A percentile compares a stretch with the other conserved stretches of the same genome.
phyloP scores from a whole-genome alignment of 2,888 invertebrate genomes.

The Agrenia bidenticulata region DNA sequence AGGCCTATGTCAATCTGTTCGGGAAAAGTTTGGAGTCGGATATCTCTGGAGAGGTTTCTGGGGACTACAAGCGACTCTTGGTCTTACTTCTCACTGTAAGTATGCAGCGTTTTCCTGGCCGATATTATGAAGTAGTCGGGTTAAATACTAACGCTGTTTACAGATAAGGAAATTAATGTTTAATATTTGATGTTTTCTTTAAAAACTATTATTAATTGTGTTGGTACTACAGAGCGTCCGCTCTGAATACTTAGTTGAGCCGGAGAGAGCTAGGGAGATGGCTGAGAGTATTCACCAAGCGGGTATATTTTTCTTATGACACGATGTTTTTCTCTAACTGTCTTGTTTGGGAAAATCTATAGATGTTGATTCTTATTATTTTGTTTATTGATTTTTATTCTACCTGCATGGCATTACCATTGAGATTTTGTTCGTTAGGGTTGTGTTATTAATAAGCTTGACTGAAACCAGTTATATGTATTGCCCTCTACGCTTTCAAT shows the following conservation, averaged over 20 bases:
- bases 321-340: too few relatives aligned
- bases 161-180: too few relatives aligned
- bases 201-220: too few relatives aligned
- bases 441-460: too few relatives aligned
- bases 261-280: slow-evolving; percentile 68
- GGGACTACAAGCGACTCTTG: slow-evolving; percentile 73
- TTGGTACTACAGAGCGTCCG: slow-evolving; percentile 60
- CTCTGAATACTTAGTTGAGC: slow-evolving; percentile 65
- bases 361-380: too few relatives aligned
- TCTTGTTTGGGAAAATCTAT: too few relatives aligned
- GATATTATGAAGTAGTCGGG: background rate
- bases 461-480: too few relatives aligned
- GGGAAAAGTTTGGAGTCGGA: slow-evolving; percentile 65
- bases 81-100: slow-evolving; percentile 68
- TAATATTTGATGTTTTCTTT: background rate
- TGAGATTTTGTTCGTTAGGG: too few relatives aligned
- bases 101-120: background rate
- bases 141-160: background rate
- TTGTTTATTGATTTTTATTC: too few relatives aligned
- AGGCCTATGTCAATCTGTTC: slow-evolving; percentile 61
- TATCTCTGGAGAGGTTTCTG: slow-evolving; percentile 74
- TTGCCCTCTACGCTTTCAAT: too few relatives aligned
- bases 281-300: slow-evolving; percentile 71
- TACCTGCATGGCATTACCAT: too few relatives aligned
- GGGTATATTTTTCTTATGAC: too few relatives aligned